Conservation (phyloP, 2,113 vertebrate genomes). For the Prinia subflava region DNA sequence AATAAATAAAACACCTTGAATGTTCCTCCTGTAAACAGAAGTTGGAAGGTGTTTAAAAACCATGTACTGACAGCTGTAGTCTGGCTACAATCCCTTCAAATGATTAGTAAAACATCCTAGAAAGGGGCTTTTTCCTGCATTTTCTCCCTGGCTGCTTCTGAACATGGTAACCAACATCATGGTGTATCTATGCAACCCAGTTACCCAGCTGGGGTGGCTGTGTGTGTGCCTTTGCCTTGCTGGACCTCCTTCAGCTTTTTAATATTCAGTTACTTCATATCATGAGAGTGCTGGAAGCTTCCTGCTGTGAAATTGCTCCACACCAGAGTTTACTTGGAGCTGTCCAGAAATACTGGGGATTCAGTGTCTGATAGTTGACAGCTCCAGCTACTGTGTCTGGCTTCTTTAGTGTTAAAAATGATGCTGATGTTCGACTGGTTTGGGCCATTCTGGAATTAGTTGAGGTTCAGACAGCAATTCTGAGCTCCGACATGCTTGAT, state of each 20-base stretch:
- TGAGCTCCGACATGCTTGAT: background rate
- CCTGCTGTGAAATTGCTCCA: background rate
- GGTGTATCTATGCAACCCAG: conserved; percentile 40
- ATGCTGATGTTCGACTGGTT: background rate
- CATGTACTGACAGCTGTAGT: accelerated
- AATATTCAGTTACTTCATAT: background rate
- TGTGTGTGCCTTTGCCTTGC: conserved; percentile 30
- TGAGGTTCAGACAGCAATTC: background rate
- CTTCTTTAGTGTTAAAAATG: background rate
- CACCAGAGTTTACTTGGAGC: background rate
- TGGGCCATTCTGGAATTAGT: background rate
- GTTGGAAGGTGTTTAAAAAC: background rate
- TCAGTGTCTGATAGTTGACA: background rate
- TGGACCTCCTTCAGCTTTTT: background rate
- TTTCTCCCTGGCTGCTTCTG: background rate
- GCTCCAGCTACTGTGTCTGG: background rate
- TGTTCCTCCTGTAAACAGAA: background rate
- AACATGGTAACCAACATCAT: background rate
- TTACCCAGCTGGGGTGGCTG: background rate
- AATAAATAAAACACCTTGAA: background rate
- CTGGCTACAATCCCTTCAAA: background rate
- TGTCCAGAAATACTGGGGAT: background rate
- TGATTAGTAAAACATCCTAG: background rate
- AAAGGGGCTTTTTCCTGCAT: background rate
- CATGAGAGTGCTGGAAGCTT: background rate